Base-by-base conservation (phyloP, 2,797 vertebrate genomes). In the Acanthornis magna region DNA sequence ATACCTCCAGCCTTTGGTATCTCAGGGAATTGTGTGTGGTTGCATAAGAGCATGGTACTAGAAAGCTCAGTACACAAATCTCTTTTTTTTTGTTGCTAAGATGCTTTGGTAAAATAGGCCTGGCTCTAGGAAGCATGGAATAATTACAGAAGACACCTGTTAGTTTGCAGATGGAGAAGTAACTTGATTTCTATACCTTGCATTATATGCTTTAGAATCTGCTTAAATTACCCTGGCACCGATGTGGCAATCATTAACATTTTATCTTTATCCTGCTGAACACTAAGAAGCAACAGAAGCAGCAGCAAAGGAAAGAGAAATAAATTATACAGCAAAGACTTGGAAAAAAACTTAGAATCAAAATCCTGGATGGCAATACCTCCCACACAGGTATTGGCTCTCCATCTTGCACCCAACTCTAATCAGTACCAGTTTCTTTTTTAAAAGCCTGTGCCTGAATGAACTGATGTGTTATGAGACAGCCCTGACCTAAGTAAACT, bases 401-500 rank as follows among this genome's bases (percentile, higher is more conserved):
- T 79, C 30, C 30, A 71, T 71, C 85, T 76, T 88, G 18, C 43
- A 50, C 71, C 85, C 76, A 95, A 76, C 5, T 71, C 73, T 67
- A 87, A 82, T 71, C 55, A 58, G 76, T 61, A 91, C 71, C 63
- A 88, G 48, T 19, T 85, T 86, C 77, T 90, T 95, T 95, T 73
- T 81, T 14, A 43, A 79, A 95, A 82, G 53, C 32, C 38, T 82
- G 26, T 55, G 50, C 18, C 61, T 90, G 83, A 95, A 91, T 68
- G 95, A 91, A 67, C n/a, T 34, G 61, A 90, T 87, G 73, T 86
- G 70, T 82, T 96, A 82, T 10, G 50, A 82, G 79, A 91, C 80
- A 91, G 71, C 58, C 26, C 9, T 51, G 77, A 95, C 71, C 67
- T 71, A 88, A 90, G 88, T 61, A 94, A 97, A 96, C 89, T 90